phyloP scores from a whole-genome alignment of 2,888 invertebrate genomes.

The Ametastegia equiseti region DNA sequence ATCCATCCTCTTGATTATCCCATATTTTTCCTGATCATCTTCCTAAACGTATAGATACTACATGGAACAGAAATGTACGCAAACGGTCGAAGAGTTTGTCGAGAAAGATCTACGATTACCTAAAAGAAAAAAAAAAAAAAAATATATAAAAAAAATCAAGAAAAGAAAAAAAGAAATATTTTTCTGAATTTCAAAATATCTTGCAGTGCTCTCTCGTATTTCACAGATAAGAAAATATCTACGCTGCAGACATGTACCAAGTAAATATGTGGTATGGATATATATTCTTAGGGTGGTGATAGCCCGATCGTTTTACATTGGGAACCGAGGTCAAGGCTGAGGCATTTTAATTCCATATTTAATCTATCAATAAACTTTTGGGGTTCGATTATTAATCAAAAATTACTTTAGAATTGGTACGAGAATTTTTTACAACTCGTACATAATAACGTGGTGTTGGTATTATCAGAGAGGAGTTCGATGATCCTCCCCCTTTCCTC shows the following conservation, averaged over 20 bases:
- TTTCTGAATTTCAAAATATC: no score
- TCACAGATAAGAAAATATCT: not conserved
- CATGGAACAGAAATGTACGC: no score
- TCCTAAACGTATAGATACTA: no score
- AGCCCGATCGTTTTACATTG: not conserved
- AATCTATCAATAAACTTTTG: not conserved
- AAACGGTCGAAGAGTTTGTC: no score
- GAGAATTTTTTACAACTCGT: not conserved
- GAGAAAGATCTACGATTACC: no score
- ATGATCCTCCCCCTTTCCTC: not conserved
- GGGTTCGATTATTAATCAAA: not conserved
- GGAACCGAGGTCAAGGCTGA: constrained; percentile 10
- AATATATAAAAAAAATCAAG: no score
- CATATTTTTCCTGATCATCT: no score
- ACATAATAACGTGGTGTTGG: not conserved
- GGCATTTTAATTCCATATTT: not conserved
- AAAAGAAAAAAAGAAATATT: no score
- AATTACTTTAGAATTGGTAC: not conserved
- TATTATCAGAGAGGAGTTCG: not conserved
- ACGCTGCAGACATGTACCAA: not conserved
- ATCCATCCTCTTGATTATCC: not conserved
- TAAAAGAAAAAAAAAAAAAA: no score
- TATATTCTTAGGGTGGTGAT: not conserved
- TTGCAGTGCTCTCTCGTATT: not conserved
- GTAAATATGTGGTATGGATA: not conserved